phyloP scores from a whole-genome alignment of 2,888 invertebrate species.

The Sarcophaga rosellei region DNA sequence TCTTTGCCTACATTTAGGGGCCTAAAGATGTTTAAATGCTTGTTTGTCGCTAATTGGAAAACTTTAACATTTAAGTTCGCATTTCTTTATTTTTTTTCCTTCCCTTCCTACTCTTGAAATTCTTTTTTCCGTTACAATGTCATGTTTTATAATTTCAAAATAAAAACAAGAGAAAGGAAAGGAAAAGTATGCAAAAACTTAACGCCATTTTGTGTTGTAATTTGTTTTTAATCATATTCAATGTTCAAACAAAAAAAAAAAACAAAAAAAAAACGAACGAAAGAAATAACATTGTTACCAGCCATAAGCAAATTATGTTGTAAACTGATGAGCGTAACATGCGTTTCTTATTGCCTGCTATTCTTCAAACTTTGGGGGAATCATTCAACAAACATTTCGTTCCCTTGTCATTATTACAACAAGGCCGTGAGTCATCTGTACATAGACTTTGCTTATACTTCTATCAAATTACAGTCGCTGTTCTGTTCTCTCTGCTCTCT shows the following conservation, averaged over 20 bases:
- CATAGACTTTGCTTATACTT: too few relatives aligned
- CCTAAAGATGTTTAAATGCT: constrained; percentile 31
- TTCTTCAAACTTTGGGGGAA: constrained; percentile 10
- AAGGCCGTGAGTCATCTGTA: not conserved
- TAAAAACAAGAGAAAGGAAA: not conserved
- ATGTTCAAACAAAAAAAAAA: not conserved
- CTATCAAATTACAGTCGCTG: too few relatives aligned
- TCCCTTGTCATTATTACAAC: not conserved
- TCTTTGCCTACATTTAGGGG: constrained; percentile 32
- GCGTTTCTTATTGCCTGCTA: constrained; percentile 40
- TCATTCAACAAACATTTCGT: constrained; percentile 9
- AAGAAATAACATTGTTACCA: not conserved
- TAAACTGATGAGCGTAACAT: constrained; percentile 43
- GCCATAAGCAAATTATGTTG: constrained; percentile 43
- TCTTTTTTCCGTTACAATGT: not conserved
- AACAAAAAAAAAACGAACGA: not conserved
- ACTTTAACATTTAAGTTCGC: constrained; percentile 51
- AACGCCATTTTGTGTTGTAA: not conserved
- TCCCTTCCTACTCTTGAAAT: not conserved
- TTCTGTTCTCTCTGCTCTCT: not conserved
- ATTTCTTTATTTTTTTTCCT: not conserved
- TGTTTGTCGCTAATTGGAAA: constrained; percentile 66
- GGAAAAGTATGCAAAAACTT: not conserved
- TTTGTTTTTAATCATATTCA: constrained; percentile 1
- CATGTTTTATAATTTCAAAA: not conserved